Evolutionary conservation across 2,113 vertebrate species (phyloP).

Genomic region (Coracopsis vasa): DNA sequence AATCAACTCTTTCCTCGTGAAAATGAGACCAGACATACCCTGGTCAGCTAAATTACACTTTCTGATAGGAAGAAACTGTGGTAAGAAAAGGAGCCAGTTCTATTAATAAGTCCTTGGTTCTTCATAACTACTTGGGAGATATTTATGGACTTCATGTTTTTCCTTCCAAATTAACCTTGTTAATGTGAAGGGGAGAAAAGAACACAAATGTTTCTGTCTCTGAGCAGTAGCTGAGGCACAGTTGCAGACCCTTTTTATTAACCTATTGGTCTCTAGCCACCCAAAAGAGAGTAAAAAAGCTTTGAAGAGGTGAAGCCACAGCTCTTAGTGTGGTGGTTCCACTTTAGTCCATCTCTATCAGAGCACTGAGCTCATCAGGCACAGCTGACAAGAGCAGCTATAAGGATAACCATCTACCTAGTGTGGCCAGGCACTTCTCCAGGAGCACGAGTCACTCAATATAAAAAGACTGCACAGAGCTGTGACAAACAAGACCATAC

Average conservation of each 20-base stretch:
- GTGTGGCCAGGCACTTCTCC: not conserved
- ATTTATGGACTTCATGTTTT: not conserved
- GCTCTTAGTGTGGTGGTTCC: not conserved
- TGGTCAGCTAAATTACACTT: not conserved
- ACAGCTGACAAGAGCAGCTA: not conserved
- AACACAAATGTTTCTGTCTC: not conserved
- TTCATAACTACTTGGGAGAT: not conserved
- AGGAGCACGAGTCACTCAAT: not conserved
- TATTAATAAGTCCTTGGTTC: not conserved
- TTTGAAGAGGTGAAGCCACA: not conserved
- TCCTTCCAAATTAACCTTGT: not conserved
- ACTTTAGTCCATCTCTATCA: not conserved
- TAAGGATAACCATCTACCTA: not conserved
- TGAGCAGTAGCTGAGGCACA: not conserved
- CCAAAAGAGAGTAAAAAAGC: not conserved
- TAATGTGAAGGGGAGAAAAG: not conserved
- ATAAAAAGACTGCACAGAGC: not conserved
- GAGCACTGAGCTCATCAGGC: not conserved
- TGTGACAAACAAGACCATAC: not conserved
- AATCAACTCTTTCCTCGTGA: not conserved
- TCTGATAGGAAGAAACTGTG: not conserved
- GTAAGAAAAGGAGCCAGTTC: not conserved
- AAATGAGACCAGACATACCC: not conserved
- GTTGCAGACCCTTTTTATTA: not conserved
- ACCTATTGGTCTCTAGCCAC: not conserved